Evolutionary conservation across 2,797 vertebrate species (phyloP).

Genomic region (Urophycis tenuis): DNA sequence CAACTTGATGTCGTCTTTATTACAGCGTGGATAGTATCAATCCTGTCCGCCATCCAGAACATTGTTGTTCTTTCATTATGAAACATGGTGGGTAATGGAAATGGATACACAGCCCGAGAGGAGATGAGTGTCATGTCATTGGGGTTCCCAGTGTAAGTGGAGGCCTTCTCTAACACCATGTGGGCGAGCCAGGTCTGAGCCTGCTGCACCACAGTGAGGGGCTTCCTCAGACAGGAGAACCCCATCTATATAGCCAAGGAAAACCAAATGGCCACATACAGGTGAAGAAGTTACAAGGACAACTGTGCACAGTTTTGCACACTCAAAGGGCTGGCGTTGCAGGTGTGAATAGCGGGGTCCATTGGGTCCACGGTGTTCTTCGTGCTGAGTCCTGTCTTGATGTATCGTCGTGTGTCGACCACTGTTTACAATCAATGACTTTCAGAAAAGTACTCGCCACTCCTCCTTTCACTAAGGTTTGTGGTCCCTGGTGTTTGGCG

Average conservation of each 20-base stretch:
- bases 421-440: constrained; percentile 35
- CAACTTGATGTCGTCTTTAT: background rate
- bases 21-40: constrained; percentile 2
- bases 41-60: constrained; percentile 9
- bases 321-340: constrained; percentile 26
- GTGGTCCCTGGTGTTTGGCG: constrained; percentile 34
- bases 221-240: constrained; percentile 36
- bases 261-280: constrained; percentile 54
- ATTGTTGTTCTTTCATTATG: background rate
- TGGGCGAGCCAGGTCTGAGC: constrained; percentile 33
- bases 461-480: constrained; percentile 47
- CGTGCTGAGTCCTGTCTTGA: background rate
- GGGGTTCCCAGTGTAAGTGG: constrained; percentile 31
- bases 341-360: constrained; percentile 12
- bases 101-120: background rate
- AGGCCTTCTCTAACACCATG: constrained; percentile 34
- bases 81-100: constrained; percentile 16
- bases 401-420: background rate
- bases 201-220: constrained; percentile 27
- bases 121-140: constrained; percentile 17
- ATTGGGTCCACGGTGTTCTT: background rate
- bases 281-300: constrained; percentile 48
- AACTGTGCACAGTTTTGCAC: constrained; percentile 50
- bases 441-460: constrained; percentile 17
- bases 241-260: constrained; percentile 52